Percentiles rank a stretch among this genome's conserved stretches.
Evolutionary conservation across 2,113 vertebrate genomes (phyloP).

Genomic region (Nannospalax galili): DNA sequence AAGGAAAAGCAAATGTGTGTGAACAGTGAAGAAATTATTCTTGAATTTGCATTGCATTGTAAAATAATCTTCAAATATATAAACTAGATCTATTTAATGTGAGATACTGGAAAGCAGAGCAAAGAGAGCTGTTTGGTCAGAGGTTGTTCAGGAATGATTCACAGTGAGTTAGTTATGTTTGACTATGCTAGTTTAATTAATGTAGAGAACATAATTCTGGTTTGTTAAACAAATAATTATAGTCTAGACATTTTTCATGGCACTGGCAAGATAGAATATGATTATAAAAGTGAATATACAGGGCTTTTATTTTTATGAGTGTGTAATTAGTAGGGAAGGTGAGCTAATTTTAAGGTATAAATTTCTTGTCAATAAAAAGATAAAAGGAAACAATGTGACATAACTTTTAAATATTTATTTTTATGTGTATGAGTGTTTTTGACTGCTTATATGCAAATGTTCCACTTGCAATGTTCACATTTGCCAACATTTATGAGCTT

Average conservation of each 20-base stretch:
- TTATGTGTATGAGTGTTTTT: too few relatives aligned
- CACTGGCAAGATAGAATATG: not conserved
- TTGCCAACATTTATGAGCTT: too few relatives aligned
- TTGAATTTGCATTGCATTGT: not conserved
- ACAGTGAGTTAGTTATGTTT: not conserved
- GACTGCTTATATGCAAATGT: too few relatives aligned
- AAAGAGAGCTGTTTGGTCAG: fast-evolving
- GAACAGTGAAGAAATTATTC: not conserved
- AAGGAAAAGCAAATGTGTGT: not conserved
- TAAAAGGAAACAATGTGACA: not conserved
- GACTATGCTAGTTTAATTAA: not conserved
- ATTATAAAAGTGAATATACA: not conserved
- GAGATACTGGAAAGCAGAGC: not conserved
- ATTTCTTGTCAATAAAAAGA: not conserved
- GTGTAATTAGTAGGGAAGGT: not conserved
- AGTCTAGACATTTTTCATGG: not conserved
- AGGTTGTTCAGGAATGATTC: not conserved
- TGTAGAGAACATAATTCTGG: not conserved
- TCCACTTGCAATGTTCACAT: too few relatives aligned
- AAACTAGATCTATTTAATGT: not conserved
- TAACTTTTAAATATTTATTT: too few relatives aligned
- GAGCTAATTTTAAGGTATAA: not conserved
- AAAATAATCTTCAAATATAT: not conserved
- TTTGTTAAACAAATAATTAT: not conserved
- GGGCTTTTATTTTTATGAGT: not conserved